Percentiles rank a stretch among this genome's conserved stretches.
Conservation (phyloP, 2,797 vertebrate genomes). For the Glyptemys insculpta region DNA sequence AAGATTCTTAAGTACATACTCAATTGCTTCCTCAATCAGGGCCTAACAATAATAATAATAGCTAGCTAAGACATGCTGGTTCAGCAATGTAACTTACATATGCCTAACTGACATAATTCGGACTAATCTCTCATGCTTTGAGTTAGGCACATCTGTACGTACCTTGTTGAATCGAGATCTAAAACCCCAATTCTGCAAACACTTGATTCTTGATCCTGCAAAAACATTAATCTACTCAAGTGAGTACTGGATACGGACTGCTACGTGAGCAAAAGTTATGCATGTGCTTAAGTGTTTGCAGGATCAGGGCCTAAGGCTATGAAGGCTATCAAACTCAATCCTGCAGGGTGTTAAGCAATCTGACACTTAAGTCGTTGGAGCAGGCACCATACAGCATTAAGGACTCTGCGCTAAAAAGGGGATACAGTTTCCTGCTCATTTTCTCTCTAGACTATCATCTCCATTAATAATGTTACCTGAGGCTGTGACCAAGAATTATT, state of each 20-base stretch:
- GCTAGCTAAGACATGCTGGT: neutral
- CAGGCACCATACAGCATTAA: neutral
- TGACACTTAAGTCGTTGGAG: rapidly evolving
- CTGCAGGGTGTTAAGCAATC: neutral
- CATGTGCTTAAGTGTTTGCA: rapidly evolving
- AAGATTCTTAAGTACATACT: neutral
- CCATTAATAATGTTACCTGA: neutral
- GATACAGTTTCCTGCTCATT: neutral
- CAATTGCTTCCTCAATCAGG: neutral
- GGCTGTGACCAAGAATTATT: neutral
- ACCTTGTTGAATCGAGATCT: neutral
- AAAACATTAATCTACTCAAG: neutral
- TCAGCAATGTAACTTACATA: neutral
- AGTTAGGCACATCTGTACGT: neutral
- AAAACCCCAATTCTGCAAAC: neutral
- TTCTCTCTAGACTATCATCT: neutral
- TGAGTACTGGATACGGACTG: neutral
- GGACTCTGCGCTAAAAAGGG: neutral
- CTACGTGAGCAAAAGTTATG: neutral
- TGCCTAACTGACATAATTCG: neutral
- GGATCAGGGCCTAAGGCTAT: neutral
- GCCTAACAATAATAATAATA: neutral
- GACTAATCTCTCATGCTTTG: neutral
- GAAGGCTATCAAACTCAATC: neutral
- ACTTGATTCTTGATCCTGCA: neutral